A percentile compares a stretch with the other conserved stretches of the same genome.
phyloP scores from a whole-genome alignment of 2,888 invertebrate genomes.

The Netelia fuscicornis region DNA sequence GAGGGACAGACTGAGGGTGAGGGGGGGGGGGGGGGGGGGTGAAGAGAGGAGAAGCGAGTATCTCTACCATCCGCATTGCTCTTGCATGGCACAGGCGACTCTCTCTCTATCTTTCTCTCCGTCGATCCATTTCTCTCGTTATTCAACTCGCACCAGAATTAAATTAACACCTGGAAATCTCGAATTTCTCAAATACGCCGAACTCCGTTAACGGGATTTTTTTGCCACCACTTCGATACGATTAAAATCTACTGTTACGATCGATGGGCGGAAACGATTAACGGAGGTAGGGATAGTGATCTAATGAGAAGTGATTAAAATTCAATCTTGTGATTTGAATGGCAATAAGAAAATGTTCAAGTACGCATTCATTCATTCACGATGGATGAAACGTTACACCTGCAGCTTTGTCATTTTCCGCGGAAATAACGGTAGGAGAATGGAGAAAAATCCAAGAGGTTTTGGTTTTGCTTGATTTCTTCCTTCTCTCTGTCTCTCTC shows the following conservation, averaged over 20 bases:
- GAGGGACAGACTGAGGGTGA: slow-evolving; percentile 9
- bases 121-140: slow-evolving; percentile 33
- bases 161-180: slow-evolving; percentile 52
- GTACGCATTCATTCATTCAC: not conserved
- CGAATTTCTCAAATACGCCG: not conserved
- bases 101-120: slow-evolving; percentile 51
- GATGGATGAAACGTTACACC: slow-evolving; percentile 39
- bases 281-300: not conserved
- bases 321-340: not conserved
- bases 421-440: not conserved
- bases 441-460: slow-evolving; percentile 52
- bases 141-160: slow-evolving; percentile 60
- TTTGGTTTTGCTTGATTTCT: not conserved
- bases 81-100: slow-evolving; percentile 56
- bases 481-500: not conserved
- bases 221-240: not conserved
- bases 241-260: not conserved
- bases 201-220: slow-evolving; percentile 2
- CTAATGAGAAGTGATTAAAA: not conserved
- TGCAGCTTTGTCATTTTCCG: slow-evolving; percentile 1
- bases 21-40: not conserved
- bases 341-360: not conserved
- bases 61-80: slow-evolving; percentile 47
- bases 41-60: slow-evolving; percentile 23
- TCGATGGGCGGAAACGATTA: not conserved